phyloP scores from a whole-genome alignment of 2,888 invertebrate species.

The Globia sparganii region DNA sequence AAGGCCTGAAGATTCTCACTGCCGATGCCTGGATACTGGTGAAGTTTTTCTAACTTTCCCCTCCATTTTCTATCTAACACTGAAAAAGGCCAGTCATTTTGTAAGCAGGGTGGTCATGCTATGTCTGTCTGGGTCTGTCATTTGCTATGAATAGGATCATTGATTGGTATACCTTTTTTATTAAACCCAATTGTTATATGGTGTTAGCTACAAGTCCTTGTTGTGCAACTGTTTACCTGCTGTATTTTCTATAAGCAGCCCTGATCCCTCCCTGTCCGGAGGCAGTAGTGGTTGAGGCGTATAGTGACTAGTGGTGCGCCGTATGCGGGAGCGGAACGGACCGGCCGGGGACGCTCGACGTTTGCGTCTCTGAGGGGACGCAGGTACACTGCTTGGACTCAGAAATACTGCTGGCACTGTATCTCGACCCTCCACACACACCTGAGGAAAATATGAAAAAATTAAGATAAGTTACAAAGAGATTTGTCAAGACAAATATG shows the following conservation, averaged over 20 bases:
- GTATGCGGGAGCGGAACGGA: constrained; percentile 87
- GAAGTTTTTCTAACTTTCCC: background rate
- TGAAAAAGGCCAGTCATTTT: background rate
- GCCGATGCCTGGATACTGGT: no score
- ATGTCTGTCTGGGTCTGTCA: background rate
- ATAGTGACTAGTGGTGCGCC: constrained; percentile 91
- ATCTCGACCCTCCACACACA: constrained; percentile 91
- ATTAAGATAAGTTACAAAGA: background rate
- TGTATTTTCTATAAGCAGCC: constrained; percentile 92
- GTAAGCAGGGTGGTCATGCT: constrained; percentile 9
- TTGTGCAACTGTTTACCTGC: constrained; percentile 72
- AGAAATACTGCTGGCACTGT: constrained; percentile 94
- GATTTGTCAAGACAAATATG: background rate
- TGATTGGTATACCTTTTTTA: background rate
- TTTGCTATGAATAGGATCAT: background rate
- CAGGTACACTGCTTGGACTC: constrained; percentile 93
- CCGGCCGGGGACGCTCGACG: constrained; percentile 92
- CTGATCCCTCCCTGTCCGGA: constrained; percentile 96
- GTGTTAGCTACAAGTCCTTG: background rate
- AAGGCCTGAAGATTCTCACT: background rate
- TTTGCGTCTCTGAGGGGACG: constrained; percentile 92
- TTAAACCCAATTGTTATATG: no score
- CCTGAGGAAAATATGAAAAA: constrained; percentile 69
- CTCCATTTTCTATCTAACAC: background rate
- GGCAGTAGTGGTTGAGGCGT: constrained; percentile 98